phyloP scores from a whole-genome alignment of 2,888 invertebrate genomes.

The Lycophotia porphyrea region DNA sequence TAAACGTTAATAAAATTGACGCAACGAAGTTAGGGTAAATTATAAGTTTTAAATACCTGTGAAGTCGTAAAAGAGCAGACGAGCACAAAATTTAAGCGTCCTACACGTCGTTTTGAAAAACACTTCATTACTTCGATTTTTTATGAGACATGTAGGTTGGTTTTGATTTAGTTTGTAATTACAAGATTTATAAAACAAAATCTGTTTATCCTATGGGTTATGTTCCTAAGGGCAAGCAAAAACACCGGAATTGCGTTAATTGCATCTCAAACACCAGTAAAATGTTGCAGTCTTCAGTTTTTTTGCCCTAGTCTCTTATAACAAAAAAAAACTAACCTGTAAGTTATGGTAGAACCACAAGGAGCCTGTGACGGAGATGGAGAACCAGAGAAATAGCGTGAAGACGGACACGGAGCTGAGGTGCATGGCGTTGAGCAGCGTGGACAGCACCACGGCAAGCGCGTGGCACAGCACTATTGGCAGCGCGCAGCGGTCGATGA shows the following conservation, averaged over 20 bases:
- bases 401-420: slow-evolving; percentile 94
- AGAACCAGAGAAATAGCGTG: slow-evolving; percentile 94
- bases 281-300: background rate
- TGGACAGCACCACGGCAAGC: slow-evolving; percentile 93
- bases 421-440: slow-evolving; percentile 92
- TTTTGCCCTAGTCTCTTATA: background rate
- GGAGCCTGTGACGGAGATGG: slow-evolving; percentile 93
- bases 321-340: slow-evolving; percentile 89
- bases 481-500: slow-evolving; percentile 93
- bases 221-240: too few species aligned
- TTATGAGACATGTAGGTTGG: background rate
- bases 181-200: background rate
- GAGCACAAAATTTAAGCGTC: slow-evolving; percentile 26
- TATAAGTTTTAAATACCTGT: slow-evolving; percentile 19
- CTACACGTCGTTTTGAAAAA: slow-evolving; percentile 13
- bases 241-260: background rate
- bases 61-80: slow-evolving; percentile 15
- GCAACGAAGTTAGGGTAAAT: background rate
- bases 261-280: background rate
- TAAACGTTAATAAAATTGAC: slow-evolving; percentile 5
- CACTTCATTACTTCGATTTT: slow-evolving; percentile 28
- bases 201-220: slow-evolving; percentile 17
- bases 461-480: slow-evolving; percentile 95
- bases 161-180: slow-evolving; percentile 7
- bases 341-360: slow-evolving; percentile 96